Evolutionary conservation across 1,140 invertebrate species (phyloP), one percentile per base, ranked within the genome.

Genomic region (Listronotus oregonensis): DNA sequence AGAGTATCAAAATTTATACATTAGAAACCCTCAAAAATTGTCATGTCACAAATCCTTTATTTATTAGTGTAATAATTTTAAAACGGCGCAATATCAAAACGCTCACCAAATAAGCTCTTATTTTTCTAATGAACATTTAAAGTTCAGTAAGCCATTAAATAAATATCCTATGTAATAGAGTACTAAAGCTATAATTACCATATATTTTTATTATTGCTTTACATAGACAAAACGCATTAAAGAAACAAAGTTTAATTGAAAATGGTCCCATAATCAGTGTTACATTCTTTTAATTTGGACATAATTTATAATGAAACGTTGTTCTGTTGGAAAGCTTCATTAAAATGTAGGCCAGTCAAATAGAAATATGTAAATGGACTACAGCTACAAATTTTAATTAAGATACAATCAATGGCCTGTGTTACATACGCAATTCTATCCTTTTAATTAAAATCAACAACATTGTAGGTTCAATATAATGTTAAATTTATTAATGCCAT

Each of bases 381-480:
- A 27, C 21, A 61, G 31, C 58, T 61, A 61, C 58, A 61, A 61
- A 61, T 61, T 61, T 61, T 61, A 61, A 61, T 61, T 61, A 61
- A 61, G 58, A 51, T 51, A 51, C 50, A 51, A 61, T 61, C 58
- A 59, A 58, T 59, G 57, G 18, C 18, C 15, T 42, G 47, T 27
- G 47, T 50, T 42, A 51, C 47, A 51, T 61, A 34, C 58, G 34
- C 46, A 42, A 37, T 40, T 61, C 6, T 51, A 34, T 49, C 34
- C 21, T 59, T 47, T 14, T 49, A 59, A 47, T 57, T 44, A 57
- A 32, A 44, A 43, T 37, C 15, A 57, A 57, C 51, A 54, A 15
- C 51, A 54, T 49, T 37, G 11, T 37, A 37, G 3, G 34, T 37
- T 37, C 34, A 37, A 37, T 37, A 37, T 37, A 37, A 37, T 37